Evolutionary conservation across 2,888 invertebrate genomes (phyloP).

Genomic region (Volucella inflata): DNA sequence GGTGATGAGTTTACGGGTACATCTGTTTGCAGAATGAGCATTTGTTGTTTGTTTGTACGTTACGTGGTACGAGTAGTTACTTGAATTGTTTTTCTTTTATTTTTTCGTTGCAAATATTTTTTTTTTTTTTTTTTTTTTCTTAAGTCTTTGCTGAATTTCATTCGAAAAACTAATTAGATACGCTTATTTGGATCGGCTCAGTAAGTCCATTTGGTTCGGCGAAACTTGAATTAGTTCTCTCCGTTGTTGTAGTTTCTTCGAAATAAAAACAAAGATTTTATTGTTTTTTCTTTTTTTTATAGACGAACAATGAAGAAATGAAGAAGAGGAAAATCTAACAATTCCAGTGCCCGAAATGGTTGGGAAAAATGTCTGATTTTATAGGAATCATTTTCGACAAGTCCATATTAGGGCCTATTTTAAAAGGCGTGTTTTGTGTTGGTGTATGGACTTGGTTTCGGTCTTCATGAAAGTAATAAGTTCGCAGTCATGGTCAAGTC

Average conservation of each 20-base stretch:
- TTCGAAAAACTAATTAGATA: slow-evolving; percentile 41
- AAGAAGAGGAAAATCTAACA: too few species aligned
- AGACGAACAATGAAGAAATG: too few species aligned
- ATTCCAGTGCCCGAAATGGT: too few species aligned
- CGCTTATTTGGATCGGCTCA: slow-evolving; percentile 44
- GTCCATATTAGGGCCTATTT: too few species aligned
- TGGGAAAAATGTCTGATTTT: too few species aligned
- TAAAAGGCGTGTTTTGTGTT: too few species aligned
- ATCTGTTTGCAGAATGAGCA: slow-evolving; percentile 15
- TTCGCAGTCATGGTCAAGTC: too few species aligned
- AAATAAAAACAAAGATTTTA: neutral
- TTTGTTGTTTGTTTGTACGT: slow-evolving; percentile 19
- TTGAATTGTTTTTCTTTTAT: neutral
- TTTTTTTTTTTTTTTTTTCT: slow-evolving; percentile 1
- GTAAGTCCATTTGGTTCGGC: slow-evolving; percentile 39
- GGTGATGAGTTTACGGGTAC: slow-evolving; percentile 27
- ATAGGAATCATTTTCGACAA: too few species aligned
- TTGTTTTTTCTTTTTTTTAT: too few species aligned
- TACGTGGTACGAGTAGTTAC: slow-evolving; percentile 11
- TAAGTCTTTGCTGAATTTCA: neutral
- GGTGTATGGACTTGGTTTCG: too few species aligned
- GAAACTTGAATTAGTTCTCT: slow-evolving; percentile 18
- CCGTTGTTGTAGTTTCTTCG: neutral
- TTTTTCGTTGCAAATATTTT: neutral
- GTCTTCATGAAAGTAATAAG: too few species aligned